Conservation (phyloP, 2,888 invertebrate genomes). For the Matsumyia berberina region DNA sequence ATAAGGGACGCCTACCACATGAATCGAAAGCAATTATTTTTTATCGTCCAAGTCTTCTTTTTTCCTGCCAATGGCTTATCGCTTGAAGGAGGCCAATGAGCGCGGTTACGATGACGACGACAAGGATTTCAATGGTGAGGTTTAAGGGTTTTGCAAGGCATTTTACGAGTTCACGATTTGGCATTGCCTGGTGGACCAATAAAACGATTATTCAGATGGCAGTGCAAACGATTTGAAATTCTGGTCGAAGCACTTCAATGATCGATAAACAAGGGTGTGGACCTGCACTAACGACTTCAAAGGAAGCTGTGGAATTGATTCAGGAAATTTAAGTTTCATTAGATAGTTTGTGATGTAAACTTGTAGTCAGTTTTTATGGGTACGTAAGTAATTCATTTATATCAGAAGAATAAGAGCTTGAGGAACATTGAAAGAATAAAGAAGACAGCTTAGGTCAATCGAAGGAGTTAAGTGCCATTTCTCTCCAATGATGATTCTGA, state of each 20-base stretch:
- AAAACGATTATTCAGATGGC: conserved; percentile 2
- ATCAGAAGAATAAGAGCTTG: no score
- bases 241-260: not conserved
- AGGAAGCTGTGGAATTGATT: not conserved
- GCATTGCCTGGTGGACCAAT: not conserved
- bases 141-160: conserved; percentile 12
- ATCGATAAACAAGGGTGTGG: conserved; percentile 2
- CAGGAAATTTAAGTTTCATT: not conserved
- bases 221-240: conserved; percentile 15
- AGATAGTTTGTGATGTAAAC: not conserved
- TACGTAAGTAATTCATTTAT: no score
- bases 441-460: no score
- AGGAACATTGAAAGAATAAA: no score
- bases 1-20: conserved; percentile 14
- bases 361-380: not conserved
- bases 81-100: conserved; percentile 17
- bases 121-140: conserved; percentile 10
- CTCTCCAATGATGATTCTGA: no score
- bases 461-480: no score
- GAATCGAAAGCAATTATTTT: conserved; percentile 54
- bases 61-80: conserved; percentile 7
- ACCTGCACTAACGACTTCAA: not conserved
- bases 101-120: not conserved
- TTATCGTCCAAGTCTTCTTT: conserved; percentile 27
- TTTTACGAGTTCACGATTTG: conserved; percentile 16